Evolutionary conservation across 2,797 vertebrate species (phyloP), one percentile per base, ranked within the genome.

Genomic region (Yasuhikotakia modesta): DNA sequence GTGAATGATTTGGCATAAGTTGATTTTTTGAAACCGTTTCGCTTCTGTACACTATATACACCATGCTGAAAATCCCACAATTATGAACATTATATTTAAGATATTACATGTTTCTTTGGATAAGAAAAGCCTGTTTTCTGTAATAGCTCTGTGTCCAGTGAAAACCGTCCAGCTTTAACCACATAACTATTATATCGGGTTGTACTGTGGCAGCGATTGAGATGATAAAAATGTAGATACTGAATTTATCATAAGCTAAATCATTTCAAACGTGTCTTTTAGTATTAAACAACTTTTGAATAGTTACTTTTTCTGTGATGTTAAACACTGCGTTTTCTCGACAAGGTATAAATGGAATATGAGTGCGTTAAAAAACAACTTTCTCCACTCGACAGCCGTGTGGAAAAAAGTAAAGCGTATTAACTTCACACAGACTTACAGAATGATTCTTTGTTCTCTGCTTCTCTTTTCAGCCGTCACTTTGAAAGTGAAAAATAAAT

Each of bases 401-500:
- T 65, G 86, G 84, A 90, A 88, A 88, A 60, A 87, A 82, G 58
- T 27, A 35, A 74, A 75, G 65, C 22, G 48, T 78, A 86, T 86
- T 83, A 88, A 86, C 80, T 82, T 88, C 79, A 85, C 87, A 88
- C 88, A 87, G 85, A 75, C 82, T 87, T 88, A 81, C 83, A 88
- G 84, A 92, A 90, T 88, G 89, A 88, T 81, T 92, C 89, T 91
- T 91, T 90, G 88, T 91, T 89, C 88, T 86, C 84, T 75, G 81
- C 78, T 79, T 89, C 87, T 82, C 88, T 88, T 79, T 87, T 76
- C 86, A 86, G 87, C 85, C 88, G 76, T 86, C 89, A 87, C 88
- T 91, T 89, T 87, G 86, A 87, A 86, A 79, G 83, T 67, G 86
- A 89, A 92, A 90, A 90, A 89, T 91, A 91, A 93, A 92, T 92